Conservation (phyloP, 1,140 invertebrate species). For the Cotesia chilonis region DNA sequence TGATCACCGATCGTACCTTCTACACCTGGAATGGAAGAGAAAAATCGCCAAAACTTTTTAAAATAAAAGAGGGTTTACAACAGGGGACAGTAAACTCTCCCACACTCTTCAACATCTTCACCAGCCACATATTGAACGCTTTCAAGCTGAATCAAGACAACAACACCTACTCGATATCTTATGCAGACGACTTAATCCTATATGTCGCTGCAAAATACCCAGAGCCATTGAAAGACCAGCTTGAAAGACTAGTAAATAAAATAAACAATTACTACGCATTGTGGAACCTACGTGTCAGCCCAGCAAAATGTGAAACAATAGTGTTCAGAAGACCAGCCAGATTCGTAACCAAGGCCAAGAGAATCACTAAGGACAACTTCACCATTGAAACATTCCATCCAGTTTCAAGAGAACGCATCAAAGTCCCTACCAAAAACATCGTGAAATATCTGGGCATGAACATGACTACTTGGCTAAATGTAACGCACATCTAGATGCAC, state of each 20-base stretch:
- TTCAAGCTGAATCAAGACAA: conserved; percentile 19
- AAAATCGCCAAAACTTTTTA: not conserved
- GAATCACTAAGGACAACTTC: conserved; percentile 23
- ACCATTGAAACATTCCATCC: conserved; percentile 13
- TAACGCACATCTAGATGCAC: not conserved
- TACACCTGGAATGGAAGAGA: not conserved
- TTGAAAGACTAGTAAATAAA: conserved; percentile 32
- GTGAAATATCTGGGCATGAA: conserved; percentile 28
- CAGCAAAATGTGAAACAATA: conserved; percentile 38
- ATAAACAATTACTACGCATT: conserved; percentile 28
- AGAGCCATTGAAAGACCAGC: not conserved
- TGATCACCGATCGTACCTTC: conserved; percentile 25
- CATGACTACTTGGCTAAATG: conserved; percentile 7
- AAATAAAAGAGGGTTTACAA: conserved; percentile 31
- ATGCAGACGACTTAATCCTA: conserved; percentile 35
- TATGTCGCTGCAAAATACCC: conserved; percentile 18
- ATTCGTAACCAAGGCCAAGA: not conserved
- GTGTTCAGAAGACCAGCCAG: conserved; percentile 20
- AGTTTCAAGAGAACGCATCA: not conserved
- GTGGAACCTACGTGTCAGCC: conserved; percentile 36
- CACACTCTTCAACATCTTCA: conserved; percentile 37
- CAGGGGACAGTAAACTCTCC: conserved; percentile 36
- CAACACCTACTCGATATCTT: conserved; percentile 14
- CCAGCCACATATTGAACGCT: conserved; percentile 14
- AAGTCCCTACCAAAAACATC: not conserved